These are phyloP conservation scores for Linyphia triangularis DNA, from an alignment of 2,888 invertebrate species.

Conservation along the genomic window DNA sequence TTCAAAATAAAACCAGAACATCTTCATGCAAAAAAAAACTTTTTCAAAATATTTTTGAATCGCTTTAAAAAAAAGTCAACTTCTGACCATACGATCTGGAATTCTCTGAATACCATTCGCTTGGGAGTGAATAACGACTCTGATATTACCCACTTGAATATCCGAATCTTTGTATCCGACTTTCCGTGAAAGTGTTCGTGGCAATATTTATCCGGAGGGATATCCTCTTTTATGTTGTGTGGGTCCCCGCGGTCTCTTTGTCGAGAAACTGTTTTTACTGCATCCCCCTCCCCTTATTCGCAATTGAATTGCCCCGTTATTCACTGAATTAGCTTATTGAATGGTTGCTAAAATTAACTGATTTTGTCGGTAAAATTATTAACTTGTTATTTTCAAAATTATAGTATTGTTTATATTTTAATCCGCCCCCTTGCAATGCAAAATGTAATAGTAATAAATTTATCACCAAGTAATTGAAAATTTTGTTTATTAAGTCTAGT, in stretches of 20 bases:
- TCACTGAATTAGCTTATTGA: neutral
- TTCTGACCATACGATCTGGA: conserved; percentile 13
- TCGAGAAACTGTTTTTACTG: conserved; percentile 42
- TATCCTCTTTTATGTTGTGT: conserved; percentile 43
- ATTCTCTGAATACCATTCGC: conserved; percentile 24
- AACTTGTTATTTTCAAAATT: too few species aligned
- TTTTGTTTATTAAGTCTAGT: too few species aligned
- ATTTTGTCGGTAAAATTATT: conserved; percentile 2
- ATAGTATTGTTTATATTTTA: too few species aligned
- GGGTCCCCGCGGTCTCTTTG: conserved; percentile 23
- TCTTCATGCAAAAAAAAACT: neutral
- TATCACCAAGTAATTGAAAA: too few species aligned
- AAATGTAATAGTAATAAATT: too few species aligned
- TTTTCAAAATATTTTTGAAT: neutral
- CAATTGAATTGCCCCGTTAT: conserved; percentile 56
- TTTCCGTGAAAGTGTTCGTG: conserved; percentile 39
- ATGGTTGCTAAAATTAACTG: neutral
- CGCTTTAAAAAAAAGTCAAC: neutral
- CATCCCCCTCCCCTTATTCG: conserved; percentile 11
- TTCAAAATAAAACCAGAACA: conserved; percentile 15
- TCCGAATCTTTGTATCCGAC: conserved; percentile 16
- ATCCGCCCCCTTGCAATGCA: too few species aligned
- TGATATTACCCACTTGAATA: conserved; percentile 33
- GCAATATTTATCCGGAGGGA: conserved; percentile 62
- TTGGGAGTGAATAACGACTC: conserved; percentile 51